Evolutionary conservation across 2,797 vertebrate species (phyloP), one percentile per base, ranked within the genome.

Genomic region (Sphenopsis melanotis): DNA sequence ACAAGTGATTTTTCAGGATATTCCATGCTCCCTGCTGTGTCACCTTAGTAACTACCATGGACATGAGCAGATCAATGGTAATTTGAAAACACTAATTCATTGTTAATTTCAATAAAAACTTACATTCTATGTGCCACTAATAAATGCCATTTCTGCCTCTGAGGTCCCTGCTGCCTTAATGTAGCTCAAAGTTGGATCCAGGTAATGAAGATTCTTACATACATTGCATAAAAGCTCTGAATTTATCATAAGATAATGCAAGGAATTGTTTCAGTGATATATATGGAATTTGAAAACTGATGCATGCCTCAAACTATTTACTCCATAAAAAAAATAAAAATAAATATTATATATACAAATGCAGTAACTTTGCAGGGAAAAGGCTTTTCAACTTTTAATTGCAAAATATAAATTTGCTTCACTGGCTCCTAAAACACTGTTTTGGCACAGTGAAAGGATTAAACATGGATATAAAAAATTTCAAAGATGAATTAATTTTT

Each of bases 401-500:
- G 59, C 22, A 77, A 94, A 88, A 95, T 90, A 96, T 32, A 80
- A 86, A 94, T 94, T 96, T 76, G 34, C 26, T 74, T 88, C 47
- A 36, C 26, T 3, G 1, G 8, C 57, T 95, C 65, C 74, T 52
- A 57, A 68, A 76, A 41, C 34, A 10, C 24, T 70, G 32, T 22
- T 61, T 46, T 60, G 71, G 23, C 44, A 65, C 9, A 56, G 36
- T 32, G 74, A 34, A 71, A 86, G 49, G 46, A 66, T 24, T 44
- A 61, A 90, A 57, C 15, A n/a, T 2, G 12, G 34, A 34, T 29
- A 29, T 30, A 55, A 72, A 84, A 72, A 8, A 68, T 37, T 77
- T 87, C 30, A 59, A 55, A 70, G 47, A 89, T 46, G 18, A 41
- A 52, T 56, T 71, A 8, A 5, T 19, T 70, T 72, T 52, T 88